phyloP scores from a whole-genome alignment of 2,113 vertebrate species.

The Melanocharis versteri region DNA sequence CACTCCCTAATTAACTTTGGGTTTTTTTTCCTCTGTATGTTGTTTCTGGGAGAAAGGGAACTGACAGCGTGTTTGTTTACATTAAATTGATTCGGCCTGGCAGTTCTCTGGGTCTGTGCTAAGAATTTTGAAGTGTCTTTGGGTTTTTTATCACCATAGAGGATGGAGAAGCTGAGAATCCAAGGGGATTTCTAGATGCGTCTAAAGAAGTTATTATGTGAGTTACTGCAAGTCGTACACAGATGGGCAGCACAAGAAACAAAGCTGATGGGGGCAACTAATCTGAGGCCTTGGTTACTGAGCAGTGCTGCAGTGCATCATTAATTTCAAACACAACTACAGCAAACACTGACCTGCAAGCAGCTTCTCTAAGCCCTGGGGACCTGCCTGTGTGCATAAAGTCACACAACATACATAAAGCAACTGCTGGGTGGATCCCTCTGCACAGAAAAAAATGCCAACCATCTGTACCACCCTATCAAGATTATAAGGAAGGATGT shows the following conservation, averaged over 20 bases:
- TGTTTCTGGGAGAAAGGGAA: background rate
- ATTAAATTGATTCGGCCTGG: background rate
- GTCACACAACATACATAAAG: background rate
- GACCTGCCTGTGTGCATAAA: background rate
- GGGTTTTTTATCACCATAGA: background rate
- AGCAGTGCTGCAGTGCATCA: background rate
- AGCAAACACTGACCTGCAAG: background rate
- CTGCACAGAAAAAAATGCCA: background rate
- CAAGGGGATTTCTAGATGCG: background rate
- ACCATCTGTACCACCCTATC: background rate
- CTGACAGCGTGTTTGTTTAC: constrained; percentile 4
- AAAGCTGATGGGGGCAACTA: background rate
- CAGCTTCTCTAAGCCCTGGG: background rate
- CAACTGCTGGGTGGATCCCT: background rate
- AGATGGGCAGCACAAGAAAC: background rate
- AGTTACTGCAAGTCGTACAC: background rate
- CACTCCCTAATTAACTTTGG: constrained; percentile 27
- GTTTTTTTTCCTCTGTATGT: background rate
- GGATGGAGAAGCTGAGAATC: background rate
- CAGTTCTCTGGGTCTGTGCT: background rate
- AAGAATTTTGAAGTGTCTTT: background rate
- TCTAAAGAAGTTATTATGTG: background rate
- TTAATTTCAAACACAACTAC: background rate
- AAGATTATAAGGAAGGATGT: background rate
- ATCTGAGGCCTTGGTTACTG: background rate